Percentiles rank a stretch among this genome's conserved stretches.
Conservation (phyloP, 1,140 invertebrate genomes). For the Zaprionus vittiger region DNA sequence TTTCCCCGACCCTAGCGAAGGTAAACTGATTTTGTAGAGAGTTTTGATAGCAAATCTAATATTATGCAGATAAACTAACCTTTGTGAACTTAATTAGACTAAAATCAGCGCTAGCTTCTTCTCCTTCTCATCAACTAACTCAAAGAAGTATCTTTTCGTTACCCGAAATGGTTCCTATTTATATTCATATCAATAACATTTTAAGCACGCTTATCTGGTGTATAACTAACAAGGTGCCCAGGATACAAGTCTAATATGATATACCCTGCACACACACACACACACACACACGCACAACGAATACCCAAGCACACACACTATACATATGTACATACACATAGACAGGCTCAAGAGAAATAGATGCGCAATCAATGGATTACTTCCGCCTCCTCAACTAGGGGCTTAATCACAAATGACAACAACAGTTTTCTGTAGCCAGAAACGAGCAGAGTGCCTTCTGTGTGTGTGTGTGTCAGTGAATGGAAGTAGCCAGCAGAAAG, state of each 20-base stretch:
- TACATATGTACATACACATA: background rate
- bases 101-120: background rate
- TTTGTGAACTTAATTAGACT: background rate
- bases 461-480: constrained; percentile 16
- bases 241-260: constrained; percentile 38
- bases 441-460: background rate
- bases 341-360: constrained; percentile 18
- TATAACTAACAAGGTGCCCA: constrained; percentile 46
- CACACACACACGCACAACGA: background rate
- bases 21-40: no score
- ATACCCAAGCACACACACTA: background rate
- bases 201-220: constrained; percentile 43
- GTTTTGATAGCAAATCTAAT: no score
- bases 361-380: constrained; percentile 68
- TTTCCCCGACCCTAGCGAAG: background rate
- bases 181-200: constrained; percentile 51
- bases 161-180: background rate
- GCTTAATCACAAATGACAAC: constrained; percentile 45
- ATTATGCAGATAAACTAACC: no score
- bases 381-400: constrained; percentile 60
- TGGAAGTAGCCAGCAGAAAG: constrained; percentile 58
- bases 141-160: background rate
- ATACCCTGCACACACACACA: constrained; percentile 21
- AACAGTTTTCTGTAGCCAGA: constrained; percentile 26
- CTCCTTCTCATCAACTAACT: background rate